These are phyloP conservation scores for Lithobates sylvaticus DNA, from an alignment of 2,797 vertebrate genomes.

Conservation along the genomic window DNA sequence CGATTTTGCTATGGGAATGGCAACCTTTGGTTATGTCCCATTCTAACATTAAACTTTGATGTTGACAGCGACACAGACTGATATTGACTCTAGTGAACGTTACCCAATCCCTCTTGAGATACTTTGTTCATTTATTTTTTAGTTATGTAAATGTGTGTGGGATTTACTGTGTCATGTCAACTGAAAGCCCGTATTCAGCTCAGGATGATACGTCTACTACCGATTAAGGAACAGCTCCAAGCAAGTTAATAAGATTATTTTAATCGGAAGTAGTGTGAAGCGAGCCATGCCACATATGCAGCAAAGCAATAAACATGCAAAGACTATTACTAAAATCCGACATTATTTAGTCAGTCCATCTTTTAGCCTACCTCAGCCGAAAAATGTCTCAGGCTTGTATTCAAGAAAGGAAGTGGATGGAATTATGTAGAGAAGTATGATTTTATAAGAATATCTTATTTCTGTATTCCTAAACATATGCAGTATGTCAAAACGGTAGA, in stretches of 20 bases:
- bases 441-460: too few species aligned
- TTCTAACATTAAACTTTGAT: not conserved
- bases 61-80: not conserved
- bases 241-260: constrained; percentile 38
- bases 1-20: too few species aligned
- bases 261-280: constrained; percentile 20
- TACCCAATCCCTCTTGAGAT: not conserved
- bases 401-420: not conserved
- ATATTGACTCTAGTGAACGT: constrained; percentile 9
- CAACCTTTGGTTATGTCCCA: not conserved
- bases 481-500: too few species aligned
- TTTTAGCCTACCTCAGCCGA: constrained; percentile 7
- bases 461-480: too few species aligned
- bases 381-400: not conserved
- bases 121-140: not conserved
- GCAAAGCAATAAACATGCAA: constrained; percentile 16
- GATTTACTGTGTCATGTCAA: not conserved
- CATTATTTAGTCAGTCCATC: constrained; percentile 5
- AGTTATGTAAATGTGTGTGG: not conserved
- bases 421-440: not conserved
- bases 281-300: constrained; percentile 2
- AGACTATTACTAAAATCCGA: constrained; percentile 9
- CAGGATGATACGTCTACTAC: not conserved
- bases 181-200: not conserved
- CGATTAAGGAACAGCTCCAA: not conserved